Conservation (phyloP, 2,113 vertebrate genomes). For the Elachura formosa region DNA sequence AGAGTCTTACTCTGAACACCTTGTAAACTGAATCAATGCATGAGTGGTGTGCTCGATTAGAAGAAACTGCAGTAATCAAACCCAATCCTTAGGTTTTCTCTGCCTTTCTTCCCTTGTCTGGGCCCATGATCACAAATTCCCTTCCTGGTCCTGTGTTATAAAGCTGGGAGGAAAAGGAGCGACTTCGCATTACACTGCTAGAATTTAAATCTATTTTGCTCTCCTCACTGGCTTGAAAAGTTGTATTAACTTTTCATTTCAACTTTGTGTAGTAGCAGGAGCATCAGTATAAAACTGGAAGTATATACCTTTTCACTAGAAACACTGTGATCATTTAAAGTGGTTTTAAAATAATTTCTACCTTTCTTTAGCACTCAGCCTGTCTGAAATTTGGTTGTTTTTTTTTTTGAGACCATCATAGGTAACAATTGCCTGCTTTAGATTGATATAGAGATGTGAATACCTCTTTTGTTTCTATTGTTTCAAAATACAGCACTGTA, state of each 20-base stretch:
- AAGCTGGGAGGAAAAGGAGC: neutral
- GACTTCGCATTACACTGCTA: neutral
- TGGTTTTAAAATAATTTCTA: neutral
- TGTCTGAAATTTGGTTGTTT: neutral
- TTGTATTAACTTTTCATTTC: neutral
- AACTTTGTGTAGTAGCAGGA: neutral
- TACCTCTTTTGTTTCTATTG: neutral
- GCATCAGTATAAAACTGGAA: neutral
- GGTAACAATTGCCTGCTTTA: neutral
- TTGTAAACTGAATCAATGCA: neutral
- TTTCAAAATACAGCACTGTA: neutral
- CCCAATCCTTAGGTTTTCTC: neutral
- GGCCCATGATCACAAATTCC: neutral
- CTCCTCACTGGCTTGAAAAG: neutral
- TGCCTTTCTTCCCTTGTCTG: neutral
- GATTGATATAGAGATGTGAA: neutral
- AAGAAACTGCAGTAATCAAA: neutral
- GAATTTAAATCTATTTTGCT: neutral
- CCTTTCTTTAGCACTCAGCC: neutral
- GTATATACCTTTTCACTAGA: neutral
- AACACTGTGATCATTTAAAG: neutral
- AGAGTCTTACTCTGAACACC: neutral
- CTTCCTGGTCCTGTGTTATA: neutral
- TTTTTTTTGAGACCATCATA: neutral
- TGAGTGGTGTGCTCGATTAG: neutral